Evolutionary conservation across 2,888 invertebrate genomes (phyloP), one percentile per base, ranked within the genome.

Genomic region (Macrophya alboannulata): DNA sequence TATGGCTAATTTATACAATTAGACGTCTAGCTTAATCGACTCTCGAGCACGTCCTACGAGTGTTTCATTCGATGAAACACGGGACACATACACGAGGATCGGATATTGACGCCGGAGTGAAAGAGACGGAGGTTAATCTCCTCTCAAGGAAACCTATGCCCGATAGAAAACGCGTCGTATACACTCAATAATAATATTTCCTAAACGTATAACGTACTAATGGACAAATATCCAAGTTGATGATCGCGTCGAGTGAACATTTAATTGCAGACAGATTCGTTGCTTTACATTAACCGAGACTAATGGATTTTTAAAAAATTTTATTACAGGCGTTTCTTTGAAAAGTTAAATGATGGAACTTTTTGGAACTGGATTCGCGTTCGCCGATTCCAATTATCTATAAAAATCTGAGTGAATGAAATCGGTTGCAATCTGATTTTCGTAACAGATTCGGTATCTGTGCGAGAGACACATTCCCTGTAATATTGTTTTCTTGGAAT

Each of bases 1-100:
- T 83, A 83, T 83, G 51, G 83, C 65, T 83, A 83, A 83, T 83
- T 83, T 83, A 83, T 83, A 83, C 83, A 83, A 83, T 83, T 83
- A 83, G 83, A 71, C 68, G 45, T 48, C 65, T 31, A 71, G 68
- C 68, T 83, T 83, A 83, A 83, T 83, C 83, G 83, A 68, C 83
- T 68, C 83, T 68, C 15, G 48, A 68, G 68, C 48, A 37, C 17
- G 83, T 83, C 68, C 68, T 65, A 48, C 68, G 68, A 83, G 48
- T 83, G 83, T 83, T 83, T 68, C 83, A 51, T 43, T 48, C 31
- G 83, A 68, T 83, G 48, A 83, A 68, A 83, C 83, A 83, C 65
- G 45, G 25, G 65, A 0, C 31, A 65, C 45, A 82, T 21, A 59
- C 79, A 79, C 62, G 25, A 77, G 31, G 40, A 62, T 43, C 59